Conservation (phyloP, 2,113 vertebrate genomes). For the Turnix velox region DNA sequence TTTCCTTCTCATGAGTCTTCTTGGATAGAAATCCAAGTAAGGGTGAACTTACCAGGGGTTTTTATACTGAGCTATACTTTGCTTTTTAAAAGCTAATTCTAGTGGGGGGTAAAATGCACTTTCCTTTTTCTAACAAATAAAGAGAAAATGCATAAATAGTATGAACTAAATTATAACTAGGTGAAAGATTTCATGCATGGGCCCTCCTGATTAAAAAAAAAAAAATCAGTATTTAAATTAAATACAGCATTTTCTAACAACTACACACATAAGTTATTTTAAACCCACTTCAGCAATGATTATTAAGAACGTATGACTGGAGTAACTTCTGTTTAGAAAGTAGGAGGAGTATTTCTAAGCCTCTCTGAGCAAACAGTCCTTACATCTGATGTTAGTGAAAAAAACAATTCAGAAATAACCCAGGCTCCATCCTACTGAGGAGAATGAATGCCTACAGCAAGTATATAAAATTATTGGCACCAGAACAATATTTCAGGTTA, state of each 20-base stretch:
- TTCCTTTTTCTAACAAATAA: background rate
- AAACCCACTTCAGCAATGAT: background rate
- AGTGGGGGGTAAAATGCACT: background rate
- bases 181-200: background rate
- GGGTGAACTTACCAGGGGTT: background rate
- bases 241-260: background rate
- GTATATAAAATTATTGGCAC: background rate
- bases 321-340: background rate
- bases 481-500: background rate
- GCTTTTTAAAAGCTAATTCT: background rate
- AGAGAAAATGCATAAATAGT: background rate
- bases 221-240: background rate
- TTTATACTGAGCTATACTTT: background rate
- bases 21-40: background rate
- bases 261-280: background rate
- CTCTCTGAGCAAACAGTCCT: background rate
- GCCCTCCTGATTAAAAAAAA: background rate
- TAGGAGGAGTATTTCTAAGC: background rate
- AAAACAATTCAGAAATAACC: background rate
- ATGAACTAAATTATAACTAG: background rate
- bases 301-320: background rate
- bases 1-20: background rate
- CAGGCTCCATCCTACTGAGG: background rate
- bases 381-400: background rate
- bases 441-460: background rate